These are phyloP conservation scores for Sisyra nigra DNA, from an alignment of 2,888 invertebrate species.

Conservation along the genomic window DNA sequence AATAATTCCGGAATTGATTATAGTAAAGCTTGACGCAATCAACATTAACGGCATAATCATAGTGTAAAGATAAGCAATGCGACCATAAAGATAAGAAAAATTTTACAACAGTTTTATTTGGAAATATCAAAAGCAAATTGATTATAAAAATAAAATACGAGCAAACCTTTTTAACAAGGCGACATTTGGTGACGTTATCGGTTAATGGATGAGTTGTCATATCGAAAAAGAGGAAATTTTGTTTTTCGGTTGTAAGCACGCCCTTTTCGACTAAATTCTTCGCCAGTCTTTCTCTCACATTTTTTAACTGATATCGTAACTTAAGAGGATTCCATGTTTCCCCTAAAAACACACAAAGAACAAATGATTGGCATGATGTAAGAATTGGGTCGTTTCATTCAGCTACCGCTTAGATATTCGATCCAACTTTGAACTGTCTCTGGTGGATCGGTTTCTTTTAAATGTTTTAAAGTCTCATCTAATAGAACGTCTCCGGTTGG, in stretches of 20 bases:
- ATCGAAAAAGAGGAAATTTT: conserved; percentile 98
- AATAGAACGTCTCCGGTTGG: conserved; percentile 95
- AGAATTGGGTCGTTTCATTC: too few relatives aligned
- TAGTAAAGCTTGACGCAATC: too few relatives aligned
- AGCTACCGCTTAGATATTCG: conserved; percentile 96
- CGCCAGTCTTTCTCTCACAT: conserved; percentile 95
- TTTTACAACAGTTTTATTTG: too few relatives aligned
- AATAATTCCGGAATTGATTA: too few relatives aligned
- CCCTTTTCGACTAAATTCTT: conserved; percentile 99
- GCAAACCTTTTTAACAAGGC: conserved; percentile 84
- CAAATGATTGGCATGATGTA: background rate
- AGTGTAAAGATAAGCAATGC: too few relatives aligned
- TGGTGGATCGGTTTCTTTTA: conserved; percentile 95
- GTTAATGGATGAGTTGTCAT: conserved; percentile 99
- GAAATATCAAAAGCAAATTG: too few relatives aligned
- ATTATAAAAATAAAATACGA: too few relatives aligned
- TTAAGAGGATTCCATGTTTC: conserved; percentile 99
- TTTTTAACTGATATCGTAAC: conserved; percentile 92
- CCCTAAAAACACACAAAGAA: conserved; percentile 49
- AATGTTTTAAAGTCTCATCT: conserved; percentile 89
- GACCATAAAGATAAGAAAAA: too few relatives aligned
- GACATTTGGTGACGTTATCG: conserved; percentile 87
- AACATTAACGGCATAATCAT: too few relatives aligned
- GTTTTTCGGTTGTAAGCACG: conserved; percentile 96
- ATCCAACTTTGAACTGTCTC: conserved; percentile 99